Percentiles rank a stretch among this genome's conserved stretches.
These are phyloP conservation scores for Penelope pileata DNA, from an alignment of 2,113 vertebrate species.

Conservation along the genomic window DNA sequence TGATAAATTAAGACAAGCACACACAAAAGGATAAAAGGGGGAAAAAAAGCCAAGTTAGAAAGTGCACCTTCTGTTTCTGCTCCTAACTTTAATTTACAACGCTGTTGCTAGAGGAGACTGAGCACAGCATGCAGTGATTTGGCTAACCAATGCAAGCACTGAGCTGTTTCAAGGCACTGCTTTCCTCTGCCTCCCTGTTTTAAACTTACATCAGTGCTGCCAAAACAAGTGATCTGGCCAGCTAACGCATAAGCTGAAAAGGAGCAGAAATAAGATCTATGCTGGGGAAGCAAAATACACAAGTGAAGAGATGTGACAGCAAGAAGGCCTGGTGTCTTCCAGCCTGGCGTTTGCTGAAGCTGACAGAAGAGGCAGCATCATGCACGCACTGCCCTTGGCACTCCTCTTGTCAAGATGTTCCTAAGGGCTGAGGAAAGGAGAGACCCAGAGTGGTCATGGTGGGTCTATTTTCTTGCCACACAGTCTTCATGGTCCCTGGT, in stretches of 20 bases:
- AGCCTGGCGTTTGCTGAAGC: background rate
- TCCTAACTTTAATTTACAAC: background rate
- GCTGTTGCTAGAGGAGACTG: background rate
- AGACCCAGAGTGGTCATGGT: background rate
- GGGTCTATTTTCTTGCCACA: background rate
- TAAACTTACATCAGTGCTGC: background rate
- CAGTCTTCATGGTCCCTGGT: background rate
- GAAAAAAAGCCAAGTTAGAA: background rate
- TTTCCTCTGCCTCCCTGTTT: background rate
- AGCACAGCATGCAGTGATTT: background rate
- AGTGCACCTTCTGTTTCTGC: background rate
- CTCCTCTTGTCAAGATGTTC: background rate
- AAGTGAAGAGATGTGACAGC: rapidly evolving
- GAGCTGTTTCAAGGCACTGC: background rate
- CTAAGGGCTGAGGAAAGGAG: background rate
- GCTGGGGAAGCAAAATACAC: background rate
- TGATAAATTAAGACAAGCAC: background rate
- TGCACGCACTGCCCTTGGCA: rapidly evolving
- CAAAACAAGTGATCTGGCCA: background rate
- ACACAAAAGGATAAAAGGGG: background rate
- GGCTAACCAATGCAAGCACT: background rate
- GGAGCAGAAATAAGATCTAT: background rate
- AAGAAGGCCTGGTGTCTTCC: background rate
- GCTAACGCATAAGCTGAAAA: background rate
- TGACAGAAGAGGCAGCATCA: background rate